Conservation (phyloP, 2,113 vertebrate species). For the Hirundichthys speculiger region DNA sequence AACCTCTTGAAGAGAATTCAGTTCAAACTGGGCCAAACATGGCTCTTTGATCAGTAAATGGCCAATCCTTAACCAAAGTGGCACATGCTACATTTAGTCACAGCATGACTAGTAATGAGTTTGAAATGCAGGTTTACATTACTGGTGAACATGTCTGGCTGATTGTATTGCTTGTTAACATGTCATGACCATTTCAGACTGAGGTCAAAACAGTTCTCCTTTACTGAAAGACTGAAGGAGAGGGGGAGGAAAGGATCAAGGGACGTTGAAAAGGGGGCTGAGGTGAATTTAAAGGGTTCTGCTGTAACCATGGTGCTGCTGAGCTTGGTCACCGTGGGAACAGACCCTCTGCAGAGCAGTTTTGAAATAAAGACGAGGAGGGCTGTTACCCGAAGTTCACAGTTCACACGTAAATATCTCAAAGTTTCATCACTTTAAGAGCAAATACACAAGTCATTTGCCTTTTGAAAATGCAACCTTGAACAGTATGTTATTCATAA, state of each 20-base stretch:
- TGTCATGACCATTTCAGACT: constrained; percentile 50
- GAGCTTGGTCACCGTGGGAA: constrained; percentile 73
- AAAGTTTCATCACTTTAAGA: background rate
- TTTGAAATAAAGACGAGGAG: constrained; percentile 7
- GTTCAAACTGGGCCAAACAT: constrained; percentile 15
- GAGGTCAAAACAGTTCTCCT: constrained; percentile 57
- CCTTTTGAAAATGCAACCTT: too few species aligned
- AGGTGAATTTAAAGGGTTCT: constrained; percentile 61
- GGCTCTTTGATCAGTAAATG: constrained; percentile 25
- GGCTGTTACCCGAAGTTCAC: constrained; percentile 2
- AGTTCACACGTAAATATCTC: constrained; percentile 11
- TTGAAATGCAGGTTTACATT: constrained; percentile 12
- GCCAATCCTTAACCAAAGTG: constrained; percentile 21
- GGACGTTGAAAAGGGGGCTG: background rate
- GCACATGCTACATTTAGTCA: background rate
- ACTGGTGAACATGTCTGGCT: constrained; percentile 12
- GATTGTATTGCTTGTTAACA: constrained; percentile 43
- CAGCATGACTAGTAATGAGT: constrained; percentile 2
- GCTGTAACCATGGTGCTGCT: constrained; percentile 69
- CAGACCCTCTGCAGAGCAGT: constrained; percentile 43
- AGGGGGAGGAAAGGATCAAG: constrained; percentile 19
- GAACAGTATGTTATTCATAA: too few species aligned
- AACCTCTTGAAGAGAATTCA: constrained; percentile 25
- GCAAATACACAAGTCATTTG: too few species aligned
- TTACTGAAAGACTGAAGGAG: constrained; percentile 25